Percentiles rank a stretch among this genome's conserved stretches.
Evolutionary conservation across 30 jellyfish, hydroid and myxozoan species (phyloP).

Genomic region (Phacellophora camtschatica): DNA sequence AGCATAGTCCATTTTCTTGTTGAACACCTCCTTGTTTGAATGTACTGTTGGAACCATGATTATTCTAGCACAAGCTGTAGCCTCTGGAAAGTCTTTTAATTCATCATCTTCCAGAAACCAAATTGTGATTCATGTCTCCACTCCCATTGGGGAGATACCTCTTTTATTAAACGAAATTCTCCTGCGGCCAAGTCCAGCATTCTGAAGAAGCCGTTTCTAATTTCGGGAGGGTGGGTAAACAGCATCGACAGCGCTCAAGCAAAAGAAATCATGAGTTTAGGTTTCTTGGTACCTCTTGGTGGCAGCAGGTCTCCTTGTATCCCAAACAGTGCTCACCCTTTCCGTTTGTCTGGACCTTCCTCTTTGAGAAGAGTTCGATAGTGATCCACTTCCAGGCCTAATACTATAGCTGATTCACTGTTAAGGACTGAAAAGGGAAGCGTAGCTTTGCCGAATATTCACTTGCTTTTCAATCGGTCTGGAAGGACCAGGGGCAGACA

Average conservation of each 20-base stretch:
- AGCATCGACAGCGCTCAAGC: background rate
- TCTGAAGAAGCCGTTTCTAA: background rate
- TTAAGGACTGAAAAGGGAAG: background rate
- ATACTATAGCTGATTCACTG: background rate
- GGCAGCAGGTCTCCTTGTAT: background rate
- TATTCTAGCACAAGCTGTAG: conserved; percentile 2
- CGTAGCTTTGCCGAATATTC: background rate
- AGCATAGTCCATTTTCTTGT: background rate
- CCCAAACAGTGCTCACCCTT: too few species aligned
- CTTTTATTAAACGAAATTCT: background rate
- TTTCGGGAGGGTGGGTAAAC: background rate
- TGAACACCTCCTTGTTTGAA: conserved; percentile 3
- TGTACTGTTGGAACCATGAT: conserved; percentile 21
- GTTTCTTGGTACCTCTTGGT: background rate
- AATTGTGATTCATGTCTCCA: background rate
- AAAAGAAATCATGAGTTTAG: background rate
- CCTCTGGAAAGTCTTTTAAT: conserved; percentile 17
- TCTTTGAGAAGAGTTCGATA: background rate
- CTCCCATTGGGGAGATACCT: conserved; percentile 10
- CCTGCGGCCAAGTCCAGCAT: background rate
- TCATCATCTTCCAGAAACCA: conserved; percentile 8
- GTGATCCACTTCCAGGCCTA: background rate
- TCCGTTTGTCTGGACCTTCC: background rate
- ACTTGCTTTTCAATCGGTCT: background rate
- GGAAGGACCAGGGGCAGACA: too few species aligned